Percentiles rank a stretch among this genome's conserved stretches.
These are phyloP conservation scores for Muscicapa striata DNA, from an alignment of 2,797 vertebrate genomes.

Conservation along the genomic window DNA sequence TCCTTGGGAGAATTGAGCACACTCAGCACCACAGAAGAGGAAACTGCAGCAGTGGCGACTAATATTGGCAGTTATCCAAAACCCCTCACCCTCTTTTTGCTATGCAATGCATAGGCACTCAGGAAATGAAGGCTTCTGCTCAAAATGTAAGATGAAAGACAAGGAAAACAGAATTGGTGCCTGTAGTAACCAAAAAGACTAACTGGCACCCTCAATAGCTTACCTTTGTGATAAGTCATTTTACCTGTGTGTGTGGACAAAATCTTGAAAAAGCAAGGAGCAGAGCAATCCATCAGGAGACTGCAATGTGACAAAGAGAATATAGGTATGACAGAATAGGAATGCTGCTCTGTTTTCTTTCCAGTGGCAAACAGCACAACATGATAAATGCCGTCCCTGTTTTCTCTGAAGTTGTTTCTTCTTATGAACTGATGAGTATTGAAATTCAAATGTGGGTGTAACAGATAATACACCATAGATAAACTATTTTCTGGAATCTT, in stretches of 20 bases:
- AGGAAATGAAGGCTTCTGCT: background rate
- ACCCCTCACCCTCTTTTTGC: background rate
- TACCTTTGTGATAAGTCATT: background rate
- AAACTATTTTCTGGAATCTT: slow-evolving; percentile 54
- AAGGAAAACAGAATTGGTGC: background rate
- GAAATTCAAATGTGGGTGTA: slow-evolving; percentile 62
- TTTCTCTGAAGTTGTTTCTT: slow-evolving; percentile 45
- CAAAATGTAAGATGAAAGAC: background rate
- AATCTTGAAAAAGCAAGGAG: background rate
- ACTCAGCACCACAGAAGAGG: background rate
- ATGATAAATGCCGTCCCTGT: background rate
- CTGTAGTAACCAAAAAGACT: background rate
- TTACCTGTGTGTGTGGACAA: background rate
- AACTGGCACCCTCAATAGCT: background rate
- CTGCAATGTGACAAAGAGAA: background rate
- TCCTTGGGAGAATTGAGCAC: background rate
- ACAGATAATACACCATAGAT: slow-evolving; percentile 31
- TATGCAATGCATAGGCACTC: background rate
- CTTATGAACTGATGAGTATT: slow-evolving; percentile 49
- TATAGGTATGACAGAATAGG: background rate
- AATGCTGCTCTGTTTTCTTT: slow-evolving; percentile 16
- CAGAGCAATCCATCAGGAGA: background rate
- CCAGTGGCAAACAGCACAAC: background rate
- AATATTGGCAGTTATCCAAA: background rate
- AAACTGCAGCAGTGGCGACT: background rate